Conservation (phyloP, 2,888 invertebrate genomes). For the Drosophila pseudotalamancana region DNA sequence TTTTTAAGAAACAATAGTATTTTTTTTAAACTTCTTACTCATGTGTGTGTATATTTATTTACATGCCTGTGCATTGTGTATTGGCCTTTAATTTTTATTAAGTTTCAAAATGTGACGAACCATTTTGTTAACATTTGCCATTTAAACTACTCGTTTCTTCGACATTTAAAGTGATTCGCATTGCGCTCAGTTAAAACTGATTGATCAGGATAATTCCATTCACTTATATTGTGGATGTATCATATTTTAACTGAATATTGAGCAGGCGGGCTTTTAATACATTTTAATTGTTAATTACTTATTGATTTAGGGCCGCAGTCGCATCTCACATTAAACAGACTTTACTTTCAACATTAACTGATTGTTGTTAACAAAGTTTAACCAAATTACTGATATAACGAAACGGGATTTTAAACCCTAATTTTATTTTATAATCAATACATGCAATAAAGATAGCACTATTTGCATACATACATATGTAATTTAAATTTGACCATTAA, state of each 20-base stretch:
- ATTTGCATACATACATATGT: conserved; percentile 70
- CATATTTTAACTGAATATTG: conserved; percentile 25
- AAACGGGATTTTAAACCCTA: conserved; percentile 27
- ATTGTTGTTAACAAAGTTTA: conserved; percentile 22
- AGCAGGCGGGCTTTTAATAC: conserved; percentile 22
- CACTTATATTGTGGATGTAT: conserved; percentile 9
- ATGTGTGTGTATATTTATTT: conserved; percentile 40
- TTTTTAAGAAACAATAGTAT: conserved; percentile 53
- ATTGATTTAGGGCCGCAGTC: conserved; percentile 18
- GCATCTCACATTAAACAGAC: conserved; percentile 11
- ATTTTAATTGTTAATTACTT: conserved; percentile 30
- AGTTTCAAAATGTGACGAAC: conserved; percentile 24
- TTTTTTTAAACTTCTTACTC: conserved; percentile 36
- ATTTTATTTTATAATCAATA: conserved; percentile 70
- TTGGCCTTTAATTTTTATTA: conserved; percentile 43
- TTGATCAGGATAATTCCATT: conserved; percentile 3
- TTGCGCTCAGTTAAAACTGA: conserved; percentile 16
- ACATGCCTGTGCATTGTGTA: conserved; percentile 43
- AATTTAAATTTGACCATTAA: conserved; percentile 52
- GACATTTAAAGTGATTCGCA: conserved; percentile 2
- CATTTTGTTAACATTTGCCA: conserved; percentile 44
- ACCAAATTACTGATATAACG: conserved; percentile 43
- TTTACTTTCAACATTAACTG: conserved; percentile 21
- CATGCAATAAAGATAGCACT: conserved; percentile 72
- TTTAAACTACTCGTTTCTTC: conserved; percentile 31